A percentile compares a stretch with the other conserved stretches of the same genome.
Conservation (phyloP, 1,140 invertebrate genomes). For the Nephotettix cincticeps region DNA sequence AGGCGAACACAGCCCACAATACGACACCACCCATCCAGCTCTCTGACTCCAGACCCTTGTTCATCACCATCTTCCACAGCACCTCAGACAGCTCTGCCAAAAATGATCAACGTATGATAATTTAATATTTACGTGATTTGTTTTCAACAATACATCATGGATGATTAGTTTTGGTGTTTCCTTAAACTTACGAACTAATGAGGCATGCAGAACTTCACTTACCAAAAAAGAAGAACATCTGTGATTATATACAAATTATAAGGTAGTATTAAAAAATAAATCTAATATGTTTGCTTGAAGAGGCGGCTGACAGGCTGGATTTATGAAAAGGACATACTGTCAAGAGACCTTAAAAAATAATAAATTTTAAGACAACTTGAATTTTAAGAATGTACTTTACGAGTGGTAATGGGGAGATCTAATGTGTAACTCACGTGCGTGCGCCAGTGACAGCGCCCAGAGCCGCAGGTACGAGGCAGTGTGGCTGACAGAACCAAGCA, state of each 20-base stretch:
- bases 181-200: not conserved
- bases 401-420: not conserved
- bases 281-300: not conserved
- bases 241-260: not conserved
- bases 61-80: conserved; percentile 93
- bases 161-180: not conserved
- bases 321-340: not conserved
- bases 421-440: conserved; percentile 64
- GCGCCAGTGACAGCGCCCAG: conserved; percentile 97
- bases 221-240: not conserved
- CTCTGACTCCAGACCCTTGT: conserved; percentile 62
- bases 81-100: conserved; percentile 90
- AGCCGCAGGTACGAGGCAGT: conserved; percentile 99
- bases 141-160: not conserved
- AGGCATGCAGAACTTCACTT: not conserved
- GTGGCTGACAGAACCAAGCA: conserved; percentile 95
- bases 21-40: conserved; percentile 71
- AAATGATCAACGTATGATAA: conserved; percentile 29
- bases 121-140: not conserved
- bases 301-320: not conserved
- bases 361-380: not conserved
- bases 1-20: conserved; percentile 75
- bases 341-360: not conserved
- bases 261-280: not conserved
- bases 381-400: not conserved